These are phyloP conservation scores for Solea solea DNA, from an alignment of 2,113 vertebrate species.

Conservation along the genomic window DNA sequence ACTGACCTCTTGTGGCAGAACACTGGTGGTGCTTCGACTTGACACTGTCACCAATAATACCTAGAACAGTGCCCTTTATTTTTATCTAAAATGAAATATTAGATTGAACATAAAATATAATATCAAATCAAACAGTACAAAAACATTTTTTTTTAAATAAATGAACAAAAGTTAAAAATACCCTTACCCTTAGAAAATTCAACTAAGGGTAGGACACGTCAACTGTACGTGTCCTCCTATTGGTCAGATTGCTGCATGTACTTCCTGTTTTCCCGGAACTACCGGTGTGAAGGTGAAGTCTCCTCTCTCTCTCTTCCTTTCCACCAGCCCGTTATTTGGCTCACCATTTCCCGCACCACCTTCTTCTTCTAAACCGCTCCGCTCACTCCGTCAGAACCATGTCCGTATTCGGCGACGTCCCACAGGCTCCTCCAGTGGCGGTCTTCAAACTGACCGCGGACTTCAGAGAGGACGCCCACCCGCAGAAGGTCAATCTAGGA, in stretches of 20 bases:
- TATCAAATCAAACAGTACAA: no score
- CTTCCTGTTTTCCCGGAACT: not conserved
- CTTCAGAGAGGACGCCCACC: slow-evolving; percentile 88
- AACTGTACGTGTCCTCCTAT: slow-evolving; percentile 25
- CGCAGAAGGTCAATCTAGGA: slow-evolving; percentile 94
- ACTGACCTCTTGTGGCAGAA: slow-evolving; percentile 51
- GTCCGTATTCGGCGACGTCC: slow-evolving; percentile 89
- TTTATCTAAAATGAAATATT: no score
- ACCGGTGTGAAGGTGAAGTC: slow-evolving; percentile 67
- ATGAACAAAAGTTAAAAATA: not conserved
- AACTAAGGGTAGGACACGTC: no score
- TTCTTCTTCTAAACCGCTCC: not conserved
- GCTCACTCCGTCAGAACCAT: slow-evolving; percentile 37
- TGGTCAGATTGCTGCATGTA: slow-evolving; percentile 29
- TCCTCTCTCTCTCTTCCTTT: not conserved
- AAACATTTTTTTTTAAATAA: not conserved
- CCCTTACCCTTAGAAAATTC: not conserved
- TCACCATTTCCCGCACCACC: not conserved
- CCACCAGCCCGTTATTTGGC: not conserved
- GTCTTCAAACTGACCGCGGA: slow-evolving; percentile 94
- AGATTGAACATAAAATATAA: no score
- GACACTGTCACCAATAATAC: not conserved
- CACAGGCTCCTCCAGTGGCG: slow-evolving; percentile 87
- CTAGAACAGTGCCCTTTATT: no score
- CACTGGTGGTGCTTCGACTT: not conserved